Evolutionary conservation across 2,113 vertebrate species (phyloP).

Genomic region (Porphyrio hochstetteri): DNA sequence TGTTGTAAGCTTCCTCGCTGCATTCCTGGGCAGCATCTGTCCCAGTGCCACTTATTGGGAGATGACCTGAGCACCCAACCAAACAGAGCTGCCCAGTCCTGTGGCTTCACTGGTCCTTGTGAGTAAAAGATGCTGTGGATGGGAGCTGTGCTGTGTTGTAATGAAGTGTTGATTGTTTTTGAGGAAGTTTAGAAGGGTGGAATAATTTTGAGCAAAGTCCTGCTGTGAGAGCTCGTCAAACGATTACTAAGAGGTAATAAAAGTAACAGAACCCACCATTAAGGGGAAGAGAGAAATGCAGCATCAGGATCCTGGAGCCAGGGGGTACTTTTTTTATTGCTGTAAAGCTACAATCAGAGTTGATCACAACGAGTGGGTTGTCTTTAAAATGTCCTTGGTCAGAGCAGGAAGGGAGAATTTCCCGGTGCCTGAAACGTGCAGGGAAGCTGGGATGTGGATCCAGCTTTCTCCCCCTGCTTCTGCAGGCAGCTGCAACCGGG

Average conservation of each 20-base stretch:
- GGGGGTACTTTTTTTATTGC: background rate
- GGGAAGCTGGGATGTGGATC: background rate
- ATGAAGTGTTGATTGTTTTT: background rate
- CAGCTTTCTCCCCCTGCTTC: background rate
- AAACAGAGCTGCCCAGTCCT: background rate
- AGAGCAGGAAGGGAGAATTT: background rate
- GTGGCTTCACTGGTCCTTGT: background rate
- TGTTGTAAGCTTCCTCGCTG: background rate
- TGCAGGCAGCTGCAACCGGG: background rate
- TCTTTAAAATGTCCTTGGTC: background rate
- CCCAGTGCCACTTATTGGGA: background rate
- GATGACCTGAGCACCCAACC: background rate
- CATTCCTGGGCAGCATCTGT: background rate
- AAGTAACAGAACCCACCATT: constrained; percentile 11
- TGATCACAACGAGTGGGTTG: background rate
- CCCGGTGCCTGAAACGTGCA: background rate
- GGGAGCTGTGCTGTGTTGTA: background rate
- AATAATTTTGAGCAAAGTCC: background rate
- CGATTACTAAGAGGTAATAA: background rate
- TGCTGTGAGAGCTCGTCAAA: constrained; percentile 9
- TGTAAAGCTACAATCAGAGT: background rate
- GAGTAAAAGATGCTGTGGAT: background rate
- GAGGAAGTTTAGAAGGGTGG: background rate
- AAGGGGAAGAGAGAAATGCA: background rate
- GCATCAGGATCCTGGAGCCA: constrained; percentile 1